Evolutionary conservation across 2,888 invertebrate species (phyloP), one percentile per base, ranked within the genome.

Genomic region (Napeogenes inachia): DNA sequence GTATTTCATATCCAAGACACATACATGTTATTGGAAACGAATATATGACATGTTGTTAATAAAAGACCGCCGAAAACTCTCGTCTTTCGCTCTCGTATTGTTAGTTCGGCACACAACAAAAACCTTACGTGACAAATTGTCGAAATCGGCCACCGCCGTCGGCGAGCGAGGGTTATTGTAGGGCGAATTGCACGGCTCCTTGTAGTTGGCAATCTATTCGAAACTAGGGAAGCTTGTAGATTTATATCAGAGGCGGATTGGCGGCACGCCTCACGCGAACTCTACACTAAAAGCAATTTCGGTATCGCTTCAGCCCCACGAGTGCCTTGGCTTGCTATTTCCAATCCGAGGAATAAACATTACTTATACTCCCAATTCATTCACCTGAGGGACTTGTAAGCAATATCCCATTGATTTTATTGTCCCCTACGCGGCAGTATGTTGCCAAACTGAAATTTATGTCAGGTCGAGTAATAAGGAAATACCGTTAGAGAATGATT

Each of bases 181-280:
- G 75, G 77, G 74, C 73, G 78, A 81, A 82, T 80, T 80, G 81
- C 79, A 78, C 73, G 75, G 76, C 81, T 82, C 79, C 81, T 81
- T 82, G 81, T 78, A 83, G 81, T 81, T 82, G 71, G 82, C 84
- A 84, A 87, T 87, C 85, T 86, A 87, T 86, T 84, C 78, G 76
- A 80, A 83, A 80, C 80, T 81, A 82, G 75, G 77, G 79, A 77
- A 77, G 78, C 79, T 79, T 78, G 82, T 81, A 87, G 85, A 86
- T 88, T 87, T 86, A 85, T 88, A 87, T 87, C 85, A 78, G 75
- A 74, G 75, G 73, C 77, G 79, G 81, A 85, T 84, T 80, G 82
- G 81, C 77, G 78, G 82, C 75, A 77, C 78, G 75, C 72, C 81
- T 80, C 84, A 85, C 86, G 84, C 85, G 79, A 85, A 69, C 75